Evolutionary conservation across 2,888 invertebrate genomes (phyloP), one percentile per base, ranked within the genome.

Genomic region (Brachylomia viminalis): DNA sequence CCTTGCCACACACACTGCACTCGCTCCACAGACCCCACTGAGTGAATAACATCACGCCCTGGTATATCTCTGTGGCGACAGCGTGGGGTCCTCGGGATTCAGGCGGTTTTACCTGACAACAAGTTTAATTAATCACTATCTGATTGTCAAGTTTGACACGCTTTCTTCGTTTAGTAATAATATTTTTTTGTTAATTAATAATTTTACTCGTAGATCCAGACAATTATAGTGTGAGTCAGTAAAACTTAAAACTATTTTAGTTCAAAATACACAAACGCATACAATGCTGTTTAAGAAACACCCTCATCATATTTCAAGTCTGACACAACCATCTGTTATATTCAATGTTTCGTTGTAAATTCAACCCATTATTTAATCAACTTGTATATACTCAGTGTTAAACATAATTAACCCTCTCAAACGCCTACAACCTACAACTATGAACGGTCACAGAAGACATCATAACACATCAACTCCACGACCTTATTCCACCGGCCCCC

Each of bases 21-120:
- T 96, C 92, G 13, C 97, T 97, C 98, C 98, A 98, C 1, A 92
- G 89, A 1, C 96, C 93, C 98, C 98, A 98, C 13, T 93, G 91
- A 0, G 97, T 97, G 84, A 95, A 97, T 67, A 97, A 79, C 75
- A 91, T 87, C 72, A 97, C 86, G 4, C 83, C 82, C 5, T 82
- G 20, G 59, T 78, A 75, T 5, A 85, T 17, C 6, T 74, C 47
- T 6, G 83, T 49, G 0, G 85, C 78, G 0, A 82, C 38, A 0
- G 89, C 69, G 71, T 89, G 89, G 0, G 91, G 91, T 0, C 92
- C 93, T n/a, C 82, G 80, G 11, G 91, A 90, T 0, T 87, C 76
- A 0, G 38, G 7, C 0, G 92, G 90, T 73, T 92, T 93, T 13
- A 93, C 92, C 93, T 93, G 56, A 54, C 0, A 5, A 27, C 27